These are phyloP conservation scores for Zosterops hypoxanthus DNA, from an alignment of 2,113 vertebrate genomes.

Conservation along the genomic window DNA sequence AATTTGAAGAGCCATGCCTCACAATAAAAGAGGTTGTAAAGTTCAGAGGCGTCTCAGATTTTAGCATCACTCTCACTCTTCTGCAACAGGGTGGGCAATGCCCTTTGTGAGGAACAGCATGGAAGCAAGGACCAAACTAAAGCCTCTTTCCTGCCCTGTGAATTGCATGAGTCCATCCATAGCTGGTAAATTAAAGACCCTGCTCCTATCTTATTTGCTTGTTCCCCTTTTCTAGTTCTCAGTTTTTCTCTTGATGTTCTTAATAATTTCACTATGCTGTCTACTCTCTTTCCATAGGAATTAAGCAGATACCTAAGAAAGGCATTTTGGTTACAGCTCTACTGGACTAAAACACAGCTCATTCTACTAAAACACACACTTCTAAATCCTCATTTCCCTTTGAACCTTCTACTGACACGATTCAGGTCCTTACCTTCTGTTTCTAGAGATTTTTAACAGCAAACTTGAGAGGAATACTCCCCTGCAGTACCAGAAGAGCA, in stretches of 20 bases:
- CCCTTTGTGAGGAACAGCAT: background rate
- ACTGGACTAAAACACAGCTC: background rate
- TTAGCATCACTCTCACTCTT: background rate
- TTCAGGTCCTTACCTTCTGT: background rate
- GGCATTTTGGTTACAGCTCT: background rate
- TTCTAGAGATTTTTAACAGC: background rate
- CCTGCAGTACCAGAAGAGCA: background rate
- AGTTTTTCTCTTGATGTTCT: background rate
- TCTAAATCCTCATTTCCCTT: background rate
- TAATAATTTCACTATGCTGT: background rate
- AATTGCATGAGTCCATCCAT: background rate
- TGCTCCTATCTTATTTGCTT: background rate
- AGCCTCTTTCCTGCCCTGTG: background rate
- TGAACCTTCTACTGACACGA: background rate
- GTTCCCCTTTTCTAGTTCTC: background rate
- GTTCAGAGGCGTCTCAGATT: background rate
- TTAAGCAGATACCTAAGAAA: background rate
- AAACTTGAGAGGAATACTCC: background rate
- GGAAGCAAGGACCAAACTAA: background rate
- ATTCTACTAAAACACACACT: background rate
- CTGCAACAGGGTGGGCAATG: background rate
- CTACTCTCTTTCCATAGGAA: background rate
- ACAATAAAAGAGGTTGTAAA: background rate
- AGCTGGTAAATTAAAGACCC: background rate
- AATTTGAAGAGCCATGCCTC: background rate